Evolutionary conservation across 2,113 vertebrate genomes (phyloP), one percentile per base, ranked within the genome.

Genomic region (Megaceryle maxima): DNA sequence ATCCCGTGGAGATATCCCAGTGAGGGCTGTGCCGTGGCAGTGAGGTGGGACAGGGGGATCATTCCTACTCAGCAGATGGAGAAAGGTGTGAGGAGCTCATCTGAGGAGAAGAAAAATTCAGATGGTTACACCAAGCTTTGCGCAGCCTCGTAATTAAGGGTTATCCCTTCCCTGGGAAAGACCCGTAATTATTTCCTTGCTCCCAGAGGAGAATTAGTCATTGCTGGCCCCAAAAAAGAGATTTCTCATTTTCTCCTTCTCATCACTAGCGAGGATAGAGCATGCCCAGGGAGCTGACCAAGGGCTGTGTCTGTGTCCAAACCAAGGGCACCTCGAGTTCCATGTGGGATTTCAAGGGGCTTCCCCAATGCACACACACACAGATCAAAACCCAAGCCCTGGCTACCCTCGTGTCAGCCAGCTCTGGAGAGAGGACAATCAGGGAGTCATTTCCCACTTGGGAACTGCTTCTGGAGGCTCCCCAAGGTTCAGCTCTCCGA

Each of bases 41-140:
- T 4, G 73, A 9, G 46, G 43, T 29, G 81, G 25, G 63, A 50
- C 62, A 41, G 64, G 6, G 64, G 83, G 60, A 60, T 14, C 28
- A 0, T 22, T 80, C 48, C 57, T 13, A 0, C 48, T 8, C 0
- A 12, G 35, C 0, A 5, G 60, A 20, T 22, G 74, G 79, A 51
- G 74, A 37, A 73, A 78, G 81, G 57, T 4, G 62, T 2, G 33
- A 88, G 73, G 64, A 88, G 37, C 26, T 76, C 35, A 3, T 3
- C 22, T 16, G 88, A 86, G 37, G n/a, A 85, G 51, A 46, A 83
- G 41, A 37, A 48, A 50, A 80, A 89, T n/a, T 56, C 81, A 46
- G 19, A 20, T 68, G 44, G 44, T 50, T 31, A 16, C 53, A 10
- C 25, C 0, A 2, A 73, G 48, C 33, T 41, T 80, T 91, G 48